Base-by-base conservation (phyloP, 1,140 invertebrate genomes). In the Formica selysi region DNA sequence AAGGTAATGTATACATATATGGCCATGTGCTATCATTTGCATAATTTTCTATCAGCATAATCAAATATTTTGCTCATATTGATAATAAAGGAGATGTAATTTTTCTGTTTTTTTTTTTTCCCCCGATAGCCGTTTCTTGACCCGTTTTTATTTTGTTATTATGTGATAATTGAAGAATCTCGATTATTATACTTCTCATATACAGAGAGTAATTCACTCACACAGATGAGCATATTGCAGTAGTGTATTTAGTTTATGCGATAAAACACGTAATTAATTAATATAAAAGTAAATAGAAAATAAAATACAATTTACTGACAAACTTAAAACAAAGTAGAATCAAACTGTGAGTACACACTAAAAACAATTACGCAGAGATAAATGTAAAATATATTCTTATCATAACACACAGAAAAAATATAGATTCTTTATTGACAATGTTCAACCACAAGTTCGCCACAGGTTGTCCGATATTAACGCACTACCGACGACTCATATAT, bases 241-340 rank as follows among this genome's bases (percentile, higher is more conserved):
- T 41, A n/a, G 38, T n/a, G 22, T 41, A 76, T 41, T 76, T 41
- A 76, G 51, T 61, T 36, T 38, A 29, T 54, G 51, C 13, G 54
- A 76, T 26, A 29, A 59, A 76, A 41, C 54, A 41, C 41, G 22
- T 54, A 57, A 74, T 74, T 22, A 73, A 57, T 36, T 54, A 74
- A 16, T 4, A 38, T 74, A 59, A 7, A 41, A 41, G 2, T 41
- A 41, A 41, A 41, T 41, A 41, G 38, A 41, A 41, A 41, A 10
- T 41, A 8, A 76, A 61, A 26, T 2, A 22, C 4, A 22, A 44
- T 38, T 61, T 41, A n/a, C 19, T n/a, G 22, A 76, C 13, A 76
- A 38, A 71, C 7, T 71, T 61, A 76, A 76, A 76, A 61, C 16
- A n/a, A 76, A 59, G 11, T 76, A 38, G 59, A 76, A 76, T 76